Conservation (phyloP, 2,888 invertebrate species). For the Eupithecia inturbata region DNA sequence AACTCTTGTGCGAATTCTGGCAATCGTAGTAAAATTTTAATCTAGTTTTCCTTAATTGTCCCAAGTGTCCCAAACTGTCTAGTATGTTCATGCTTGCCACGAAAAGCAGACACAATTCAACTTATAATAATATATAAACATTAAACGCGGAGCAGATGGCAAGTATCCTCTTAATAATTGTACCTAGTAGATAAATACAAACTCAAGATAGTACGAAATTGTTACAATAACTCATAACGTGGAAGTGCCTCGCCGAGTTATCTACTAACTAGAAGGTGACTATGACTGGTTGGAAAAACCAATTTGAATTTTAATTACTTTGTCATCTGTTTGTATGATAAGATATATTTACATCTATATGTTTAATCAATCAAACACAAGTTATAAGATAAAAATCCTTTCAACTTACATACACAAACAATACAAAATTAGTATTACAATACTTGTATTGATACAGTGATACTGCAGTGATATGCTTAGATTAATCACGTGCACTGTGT, state of each 20-base stretch:
- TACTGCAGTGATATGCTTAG: slow-evolving; percentile 7
- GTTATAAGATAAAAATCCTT: slow-evolving; percentile 28
- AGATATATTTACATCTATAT: slow-evolving; percentile 27
- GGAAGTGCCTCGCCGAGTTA: slow-evolving; percentile 24
- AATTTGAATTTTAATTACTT: slow-evolving; percentile 50
- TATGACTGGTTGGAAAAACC: slow-evolving; percentile 40
- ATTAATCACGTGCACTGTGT: slow-evolving; percentile 8
- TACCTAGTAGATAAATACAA: slow-evolving; percentile 18
- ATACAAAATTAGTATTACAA: slow-evolving; percentile 17
- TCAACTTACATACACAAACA: slow-evolving; percentile 12
- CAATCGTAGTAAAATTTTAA: neutral
- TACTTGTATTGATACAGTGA: neutral
- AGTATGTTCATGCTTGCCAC: neutral
- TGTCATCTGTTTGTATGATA: too few relatives aligned
- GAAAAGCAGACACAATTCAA: neutral
- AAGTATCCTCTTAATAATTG: neutral
- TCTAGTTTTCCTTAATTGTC: neutral
- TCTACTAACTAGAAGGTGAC: neutral
- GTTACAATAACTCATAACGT: slow-evolving; percentile 43
- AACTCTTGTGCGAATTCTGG: neutral
- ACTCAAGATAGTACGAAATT: slow-evolving; percentile 19
- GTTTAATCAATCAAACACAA: slow-evolving; percentile 24
- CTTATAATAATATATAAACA: neutral
- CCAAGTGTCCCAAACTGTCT: neutral
- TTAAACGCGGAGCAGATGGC: neutral